These are phyloP conservation scores for Neosilurus mollespiculum DNA, from an alignment of 2,797 vertebrate species.

Conservation along the genomic window DNA sequence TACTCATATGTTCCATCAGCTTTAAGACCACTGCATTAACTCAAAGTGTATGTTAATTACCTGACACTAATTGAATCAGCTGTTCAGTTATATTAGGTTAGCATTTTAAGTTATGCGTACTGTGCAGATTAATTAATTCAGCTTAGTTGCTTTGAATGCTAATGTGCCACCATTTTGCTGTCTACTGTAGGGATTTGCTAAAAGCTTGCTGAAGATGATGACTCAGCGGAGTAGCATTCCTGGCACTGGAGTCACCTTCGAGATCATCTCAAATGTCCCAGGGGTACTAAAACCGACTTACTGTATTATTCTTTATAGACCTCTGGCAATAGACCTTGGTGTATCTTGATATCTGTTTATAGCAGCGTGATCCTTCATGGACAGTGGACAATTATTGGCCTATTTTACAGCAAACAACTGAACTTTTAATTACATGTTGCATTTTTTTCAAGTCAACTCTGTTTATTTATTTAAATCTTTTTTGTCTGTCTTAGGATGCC, in stretches of 20 bases:
- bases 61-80: not conserved
- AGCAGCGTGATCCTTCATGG: not conserved
- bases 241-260: conserved; percentile 90
- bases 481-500: conserved; percentile 75
- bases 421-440: not conserved
- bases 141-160: not conserved
- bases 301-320: not conserved
- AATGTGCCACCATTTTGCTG: not conserved
- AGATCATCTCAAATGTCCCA: conserved; percentile 96
- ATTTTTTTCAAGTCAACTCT: not conserved
- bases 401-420: not conserved
- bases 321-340: not conserved
- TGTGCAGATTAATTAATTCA: not conserved
- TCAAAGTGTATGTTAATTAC: not conserved
- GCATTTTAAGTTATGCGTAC: not conserved
- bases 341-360: not conserved
- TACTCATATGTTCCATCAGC: not conserved
- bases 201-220: conserved; percentile 90
- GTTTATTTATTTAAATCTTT: not conserved
- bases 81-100: not conserved
- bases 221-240: conserved; percentile 88
- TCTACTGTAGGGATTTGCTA: conserved; percentile 84
- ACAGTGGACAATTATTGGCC: not conserved
- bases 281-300: conserved; percentile 73
- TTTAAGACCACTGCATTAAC: not conserved